Evolutionary conservation across 2,888 invertebrate genomes (phyloP).

Genomic region (Gymnosoma rotundatum): DNA sequence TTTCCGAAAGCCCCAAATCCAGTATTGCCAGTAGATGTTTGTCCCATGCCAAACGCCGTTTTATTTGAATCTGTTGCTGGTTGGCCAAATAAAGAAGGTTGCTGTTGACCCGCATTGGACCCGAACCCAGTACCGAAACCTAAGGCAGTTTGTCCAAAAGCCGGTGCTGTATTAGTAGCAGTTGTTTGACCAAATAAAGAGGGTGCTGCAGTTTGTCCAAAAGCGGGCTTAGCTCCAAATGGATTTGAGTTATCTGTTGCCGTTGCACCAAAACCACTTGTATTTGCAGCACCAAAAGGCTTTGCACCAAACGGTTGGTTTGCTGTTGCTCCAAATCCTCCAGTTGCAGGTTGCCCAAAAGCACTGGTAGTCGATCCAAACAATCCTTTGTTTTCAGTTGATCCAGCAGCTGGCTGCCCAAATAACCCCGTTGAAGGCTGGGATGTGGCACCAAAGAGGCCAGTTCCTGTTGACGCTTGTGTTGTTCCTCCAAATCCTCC

Average conservation of each 20-base stretch:
- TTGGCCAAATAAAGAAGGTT: slow-evolving; percentile 78
- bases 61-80: slow-evolving; percentile 81
- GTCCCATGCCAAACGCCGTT: slow-evolving; percentile 78
- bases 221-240: slow-evolving; percentile 80
- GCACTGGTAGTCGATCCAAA: slow-evolving; percentile 81
- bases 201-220: slow-evolving; percentile 84
- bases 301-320: slow-evolving; percentile 86
- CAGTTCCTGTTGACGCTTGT: slow-evolving; percentile 77
- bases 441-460: slow-evolving; percentile 83
- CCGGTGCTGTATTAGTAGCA: slow-evolving; percentile 84
- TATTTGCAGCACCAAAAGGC: slow-evolving; percentile 84
- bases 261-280: slow-evolving; percentile 78
- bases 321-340: slow-evolving; percentile 84
- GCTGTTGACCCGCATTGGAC: slow-evolving; percentile 74
- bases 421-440: slow-evolving; percentile 83
- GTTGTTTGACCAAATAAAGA: slow-evolving; percentile 83
- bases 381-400: slow-evolving; percentile 84
- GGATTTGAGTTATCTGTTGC: slow-evolving; percentile 78
- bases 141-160: slow-evolving; percentile 78
- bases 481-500: slow-evolving; percentile 82
- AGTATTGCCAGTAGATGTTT: slow-evolving; percentile 75
- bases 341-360: slow-evolving; percentile 83
- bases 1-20: slow-evolving; percentile 81
- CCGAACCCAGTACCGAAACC: slow-evolving; percentile 82
- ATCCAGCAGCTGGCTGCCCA: slow-evolving; percentile 81